These are phyloP conservation scores for Lutraria rhynchaena DNA, from an alignment of 1,140 invertebrate genomes.

Conservation along the genomic window DNA sequence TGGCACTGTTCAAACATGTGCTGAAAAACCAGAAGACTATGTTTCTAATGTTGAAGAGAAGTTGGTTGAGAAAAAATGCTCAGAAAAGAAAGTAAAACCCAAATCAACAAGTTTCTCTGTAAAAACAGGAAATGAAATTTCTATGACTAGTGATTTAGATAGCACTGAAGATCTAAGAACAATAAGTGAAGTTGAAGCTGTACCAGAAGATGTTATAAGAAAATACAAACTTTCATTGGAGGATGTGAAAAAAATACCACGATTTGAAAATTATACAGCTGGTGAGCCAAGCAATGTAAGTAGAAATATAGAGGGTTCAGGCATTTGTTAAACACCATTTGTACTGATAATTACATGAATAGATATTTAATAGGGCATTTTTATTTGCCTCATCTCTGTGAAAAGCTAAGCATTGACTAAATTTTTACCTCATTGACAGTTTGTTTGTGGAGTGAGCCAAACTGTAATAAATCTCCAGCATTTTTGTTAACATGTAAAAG, in stretches of 20 bases:
- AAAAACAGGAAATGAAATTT: not conserved
- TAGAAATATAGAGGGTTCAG: no score
- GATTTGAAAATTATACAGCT: constrained; percentile 83
- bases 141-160: not conserved
- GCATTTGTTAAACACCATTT: no score
- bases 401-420: no score
- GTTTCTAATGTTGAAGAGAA: not conserved
- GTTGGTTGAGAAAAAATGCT: not conserved
- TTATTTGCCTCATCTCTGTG: no score
- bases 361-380: no score
- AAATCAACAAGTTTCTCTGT: constrained; percentile 33
- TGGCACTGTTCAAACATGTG: constrained; percentile 17
- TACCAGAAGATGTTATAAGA: constrained; percentile 68
- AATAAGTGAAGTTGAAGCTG: constrained; percentile 56
- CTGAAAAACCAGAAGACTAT: constrained; percentile 50
- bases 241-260: constrained; percentile 83
- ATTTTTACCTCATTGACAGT: no score
- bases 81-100: constrained; percentile 1
- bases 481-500: no score
- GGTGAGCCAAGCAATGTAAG: constrained; percentile 81
- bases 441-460: no score
- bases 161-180: constrained; percentile 1
- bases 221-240: constrained; percentile 79
- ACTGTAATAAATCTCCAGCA: no score
- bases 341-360: no score